Percentiles rank a stretch among this genome's conserved stretches.
phyloP scores from a whole-genome alignment of 2,888 invertebrate genomes.

The Celastrina argiolus region DNA sequence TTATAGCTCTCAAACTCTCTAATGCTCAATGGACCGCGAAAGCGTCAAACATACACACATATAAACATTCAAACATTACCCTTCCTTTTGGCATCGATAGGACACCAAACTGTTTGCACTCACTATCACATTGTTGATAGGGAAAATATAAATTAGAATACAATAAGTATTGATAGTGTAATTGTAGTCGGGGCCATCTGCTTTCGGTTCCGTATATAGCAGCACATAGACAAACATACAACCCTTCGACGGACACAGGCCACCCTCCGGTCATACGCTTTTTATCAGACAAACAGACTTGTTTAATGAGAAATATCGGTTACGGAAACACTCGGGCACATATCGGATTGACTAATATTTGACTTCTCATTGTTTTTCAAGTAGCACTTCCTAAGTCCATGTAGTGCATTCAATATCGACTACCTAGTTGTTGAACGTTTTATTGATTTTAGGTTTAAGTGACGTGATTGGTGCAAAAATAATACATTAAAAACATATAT shows the following conservation, averaged over 20 bases:
- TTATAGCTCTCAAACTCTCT: no score
- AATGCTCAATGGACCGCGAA: no score
- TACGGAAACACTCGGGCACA: constrained; percentile 67
- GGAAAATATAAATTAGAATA: constrained; percentile 53
- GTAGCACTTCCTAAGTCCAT: background rate
- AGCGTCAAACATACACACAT: no score
- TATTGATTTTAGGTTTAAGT: background rate
- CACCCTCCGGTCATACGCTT: constrained; percentile 64
- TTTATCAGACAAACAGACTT: constrained; percentile 66
- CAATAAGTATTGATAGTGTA: constrained; percentile 71
- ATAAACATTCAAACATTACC: no score
- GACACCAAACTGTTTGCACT: constrained; percentile 16
- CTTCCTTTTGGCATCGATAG: no score
- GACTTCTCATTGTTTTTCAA: constrained; percentile 39
- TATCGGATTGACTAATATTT: constrained; percentile 68
- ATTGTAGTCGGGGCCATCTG: constrained; percentile 69
- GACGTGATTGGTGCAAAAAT: no score
- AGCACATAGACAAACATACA: constrained; percentile 48
- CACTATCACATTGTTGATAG: constrained; percentile 4
- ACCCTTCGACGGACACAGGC: constrained; percentile 44
- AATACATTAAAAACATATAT: no score
- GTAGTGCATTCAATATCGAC: background rate
- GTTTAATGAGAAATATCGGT: constrained; percentile 74
- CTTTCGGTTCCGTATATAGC: constrained; percentile 54
- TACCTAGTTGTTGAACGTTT: background rate